Evolutionary conservation across 2,113 vertebrate species (phyloP).

Genomic region (Lophura nycthemera): DNA sequence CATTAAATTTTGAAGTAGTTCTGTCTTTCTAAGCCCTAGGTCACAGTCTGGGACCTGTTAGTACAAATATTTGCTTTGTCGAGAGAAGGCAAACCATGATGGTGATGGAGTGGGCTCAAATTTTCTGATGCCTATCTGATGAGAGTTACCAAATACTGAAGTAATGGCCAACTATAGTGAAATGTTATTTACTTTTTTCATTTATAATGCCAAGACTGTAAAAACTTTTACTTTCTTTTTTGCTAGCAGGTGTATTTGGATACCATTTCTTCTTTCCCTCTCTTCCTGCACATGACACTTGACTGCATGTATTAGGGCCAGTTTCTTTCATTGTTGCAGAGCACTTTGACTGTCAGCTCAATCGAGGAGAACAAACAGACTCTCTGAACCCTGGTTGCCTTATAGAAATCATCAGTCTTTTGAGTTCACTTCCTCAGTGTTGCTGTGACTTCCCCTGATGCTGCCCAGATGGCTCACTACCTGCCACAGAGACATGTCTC

Average conservation of each 20-base stretch:
- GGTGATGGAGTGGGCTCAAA: background rate
- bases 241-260: background rate
- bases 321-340: background rate
- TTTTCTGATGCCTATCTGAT: background rate
- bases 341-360: background rate
- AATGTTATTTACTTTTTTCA: background rate
- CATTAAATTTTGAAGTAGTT: background rate
- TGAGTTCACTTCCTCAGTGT: background rate
- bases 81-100: background rate
- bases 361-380: background rate
- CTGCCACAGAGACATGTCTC: background rate
- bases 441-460: rapidly evolving
- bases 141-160: background rate
- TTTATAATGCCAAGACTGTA: background rate
- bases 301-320: background rate
- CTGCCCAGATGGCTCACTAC: background rate
- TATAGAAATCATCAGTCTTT: background rate
- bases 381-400: background rate
- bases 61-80: background rate
- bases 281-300: background rate
- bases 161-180: background rate
- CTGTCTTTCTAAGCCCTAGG: background rate
- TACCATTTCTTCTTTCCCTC: background rate
- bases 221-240: background rate
- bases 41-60: background rate